Percentiles rank a stretch among this genome's conserved stretches.
phyloP scores from a whole-genome alignment of 2,113 vertebrate species.

The Fregetta grallaria region DNA sequence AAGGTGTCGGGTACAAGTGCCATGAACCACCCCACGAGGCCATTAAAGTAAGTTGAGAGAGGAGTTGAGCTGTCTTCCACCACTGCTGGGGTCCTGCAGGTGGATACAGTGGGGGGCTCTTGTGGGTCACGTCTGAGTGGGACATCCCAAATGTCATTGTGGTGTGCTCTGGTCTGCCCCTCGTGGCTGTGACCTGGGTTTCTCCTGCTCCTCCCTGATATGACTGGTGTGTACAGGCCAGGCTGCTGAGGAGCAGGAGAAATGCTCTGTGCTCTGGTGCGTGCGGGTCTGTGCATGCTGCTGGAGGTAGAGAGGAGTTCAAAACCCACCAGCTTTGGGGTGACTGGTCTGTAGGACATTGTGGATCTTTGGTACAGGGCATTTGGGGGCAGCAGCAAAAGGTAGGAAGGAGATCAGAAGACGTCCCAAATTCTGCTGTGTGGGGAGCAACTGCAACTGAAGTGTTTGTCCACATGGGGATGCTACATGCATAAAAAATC shows the following conservation, averaged over 20 bases:
- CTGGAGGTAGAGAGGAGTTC: neutral
- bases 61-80: neutral
- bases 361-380: neutral
- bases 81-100: neutral
- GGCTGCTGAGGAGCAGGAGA: neutral
- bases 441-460: neutral
- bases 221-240: neutral
- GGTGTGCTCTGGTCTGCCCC: neutral
- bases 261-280: neutral
- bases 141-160: neutral
- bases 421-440: neutral
- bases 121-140: neutral
- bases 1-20: constrained; percentile 64
- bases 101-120: neutral
- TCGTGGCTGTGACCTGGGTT: neutral
- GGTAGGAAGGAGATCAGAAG: neutral
- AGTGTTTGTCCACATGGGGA: neutral
- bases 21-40: constrained; percentile 63
- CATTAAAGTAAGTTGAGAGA: constrained; percentile 69
- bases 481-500: neutral
- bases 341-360: neutral
- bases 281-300: neutral
- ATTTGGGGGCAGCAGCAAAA: neutral
- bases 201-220: neutral
- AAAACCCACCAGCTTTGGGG: neutral